Evolutionary conservation across 2,113 vertebrate genomes (phyloP), one percentile per base, ranked within the genome.

Genomic region (Dolichallabes microphthalmus): DNA sequence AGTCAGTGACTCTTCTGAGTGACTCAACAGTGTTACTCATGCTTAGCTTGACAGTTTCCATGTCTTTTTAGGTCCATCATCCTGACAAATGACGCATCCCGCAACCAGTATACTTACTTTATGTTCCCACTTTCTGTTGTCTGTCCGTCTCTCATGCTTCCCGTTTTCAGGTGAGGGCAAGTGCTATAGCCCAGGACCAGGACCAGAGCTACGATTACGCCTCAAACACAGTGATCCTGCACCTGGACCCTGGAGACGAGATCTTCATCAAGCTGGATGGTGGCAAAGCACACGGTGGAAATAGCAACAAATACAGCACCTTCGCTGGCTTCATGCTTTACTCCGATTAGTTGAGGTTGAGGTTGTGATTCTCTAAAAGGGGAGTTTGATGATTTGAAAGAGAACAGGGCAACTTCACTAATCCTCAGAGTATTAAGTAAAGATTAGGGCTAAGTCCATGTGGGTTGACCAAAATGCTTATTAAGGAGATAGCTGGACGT

Each of bases 291-390:
- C 98, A 99, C 0, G 97, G 98, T 0, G 98, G 98, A 87, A 99
- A 99, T 95, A 98, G 96, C 96, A 99, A 99, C 95, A 99, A 99
- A 91, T 99, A 99, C 91, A 98, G 97, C 96, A 99, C 98, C 88
- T 99, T 99, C 92, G 97, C 97, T 10, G 97, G 98, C 89, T 99
- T 99, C 94, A 97, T 99, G 90, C 97, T 99, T 90, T 99, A 98
- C 87, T 96, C 96, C 0, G 97, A 99, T 93, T 99, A 96, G 97
- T 87, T 87, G 88, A 53, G 73, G 6, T 85, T 22, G 32, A 35
- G n/a, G 53, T 82, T 52, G 64, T 87, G 69, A 76, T 27, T 83
- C 39, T 77, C 6, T 20, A 13, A 69, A 81, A 45, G 32, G 60
- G 35, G n/a, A 53, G 10, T 61, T 88, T 1, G 80, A 75, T 27